Percentiles rank a stretch among this genome's conserved stretches.
Evolutionary conservation across 2,797 vertebrate genomes (phyloP).

Genomic region (Gila robusta): DNA sequence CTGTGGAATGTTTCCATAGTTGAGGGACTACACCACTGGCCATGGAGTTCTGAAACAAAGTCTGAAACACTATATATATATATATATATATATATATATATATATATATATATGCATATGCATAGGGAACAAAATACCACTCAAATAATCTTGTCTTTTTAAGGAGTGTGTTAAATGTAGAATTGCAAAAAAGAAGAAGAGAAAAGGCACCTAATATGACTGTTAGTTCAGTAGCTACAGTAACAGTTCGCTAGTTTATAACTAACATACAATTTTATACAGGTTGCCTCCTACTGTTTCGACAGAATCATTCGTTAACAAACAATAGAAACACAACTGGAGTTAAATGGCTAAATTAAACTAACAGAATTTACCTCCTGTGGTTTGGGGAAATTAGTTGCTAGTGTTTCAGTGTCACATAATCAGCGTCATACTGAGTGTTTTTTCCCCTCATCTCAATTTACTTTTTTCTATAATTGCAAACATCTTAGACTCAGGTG

Average conservation of each 20-base stretch:
- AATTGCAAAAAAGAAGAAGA: background rate
- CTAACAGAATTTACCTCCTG: conserved; percentile 26
- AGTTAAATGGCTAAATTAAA: conserved; percentile 31
- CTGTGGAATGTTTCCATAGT: too few relatives aligned
- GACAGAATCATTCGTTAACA: background rate
- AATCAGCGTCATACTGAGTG: conserved; percentile 11
- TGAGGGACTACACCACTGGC: too few relatives aligned
- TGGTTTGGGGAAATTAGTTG: background rate
- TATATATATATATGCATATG: background rate
- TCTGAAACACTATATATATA: too few relatives aligned
- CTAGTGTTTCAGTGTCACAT: conserved; percentile 26
- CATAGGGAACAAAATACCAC: background rate
- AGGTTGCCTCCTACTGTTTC: background rate
- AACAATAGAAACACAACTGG: background rate
- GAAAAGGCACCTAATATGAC: too few relatives aligned
- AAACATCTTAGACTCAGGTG: background rate
- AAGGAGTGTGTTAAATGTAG: background rate
- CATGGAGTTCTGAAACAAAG: too few relatives aligned
- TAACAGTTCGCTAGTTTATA: background rate
- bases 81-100: too few relatives aligned
- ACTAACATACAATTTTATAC: background rate
- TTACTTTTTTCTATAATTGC: background rate
- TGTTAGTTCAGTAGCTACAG: background rate
- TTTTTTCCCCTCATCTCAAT: background rate
- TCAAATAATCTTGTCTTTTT: background rate